Evolutionary conservation across 2,797 vertebrate genomes (phyloP).

Genomic region (Acipenser oxyrinchus): DNA sequence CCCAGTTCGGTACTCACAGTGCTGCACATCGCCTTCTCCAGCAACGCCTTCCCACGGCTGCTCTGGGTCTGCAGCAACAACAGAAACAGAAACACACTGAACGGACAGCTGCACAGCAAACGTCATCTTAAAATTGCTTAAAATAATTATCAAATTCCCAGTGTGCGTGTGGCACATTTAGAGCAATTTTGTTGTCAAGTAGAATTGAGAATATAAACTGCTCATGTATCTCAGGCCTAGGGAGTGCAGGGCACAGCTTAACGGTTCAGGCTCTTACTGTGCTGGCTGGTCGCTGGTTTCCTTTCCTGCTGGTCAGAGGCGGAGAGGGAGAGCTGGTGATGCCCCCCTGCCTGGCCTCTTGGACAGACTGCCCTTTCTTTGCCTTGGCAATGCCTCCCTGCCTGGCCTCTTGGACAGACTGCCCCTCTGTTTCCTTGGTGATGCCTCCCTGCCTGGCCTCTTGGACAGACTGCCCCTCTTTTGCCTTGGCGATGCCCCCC

Average conservation of each 20-base stretch:
- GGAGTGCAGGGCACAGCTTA: too few relatives aligned
- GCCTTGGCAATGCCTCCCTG: neutral
- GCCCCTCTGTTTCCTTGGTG: neutral
- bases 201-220: too few relatives aligned
- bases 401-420: slow-evolving; percentile 25
- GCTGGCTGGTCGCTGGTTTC: neutral
- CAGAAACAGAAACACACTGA: neutral
- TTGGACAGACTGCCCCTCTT: slow-evolving; percentile 15
- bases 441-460: slow-evolving; percentile 30
- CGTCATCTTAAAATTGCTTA: too few relatives aligned
- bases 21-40: slow-evolving; percentile 77
- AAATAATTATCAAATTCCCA: too few relatives aligned
- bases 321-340: neutral
- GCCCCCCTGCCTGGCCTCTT: neutral
- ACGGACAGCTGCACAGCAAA: neutral
- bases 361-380: neutral
- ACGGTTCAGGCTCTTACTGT: neutral
- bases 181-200: too few relatives aligned
- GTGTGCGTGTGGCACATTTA: too few relatives aligned
- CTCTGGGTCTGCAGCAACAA: slow-evolving; percentile 49
- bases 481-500: neutral
- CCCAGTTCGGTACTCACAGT: slow-evolving; percentile 53
- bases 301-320: neutral
- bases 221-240: too few relatives aligned
- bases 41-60: slow-evolving; percentile 76